phyloP scores from a whole-genome alignment of 2,113 vertebrate genomes.

The Nothocercus julius region DNA sequence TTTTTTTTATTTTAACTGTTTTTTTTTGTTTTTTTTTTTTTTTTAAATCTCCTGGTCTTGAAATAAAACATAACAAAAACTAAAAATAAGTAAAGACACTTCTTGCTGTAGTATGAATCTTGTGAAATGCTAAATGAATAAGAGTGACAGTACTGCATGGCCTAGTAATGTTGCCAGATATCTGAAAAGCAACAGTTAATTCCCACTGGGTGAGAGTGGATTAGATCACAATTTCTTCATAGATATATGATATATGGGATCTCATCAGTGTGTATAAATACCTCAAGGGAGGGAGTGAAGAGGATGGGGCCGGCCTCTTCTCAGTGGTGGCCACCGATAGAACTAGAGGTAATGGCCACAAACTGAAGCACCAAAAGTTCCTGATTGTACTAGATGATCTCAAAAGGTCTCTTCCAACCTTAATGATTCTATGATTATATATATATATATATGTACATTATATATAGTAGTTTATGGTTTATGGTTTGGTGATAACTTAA shows the following conservation, averaged over 20 bases:
- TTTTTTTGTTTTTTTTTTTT: no score
- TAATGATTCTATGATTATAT: no score
- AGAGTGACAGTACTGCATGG: fast-evolving
- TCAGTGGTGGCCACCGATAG: no score
- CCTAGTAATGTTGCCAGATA: neutral
- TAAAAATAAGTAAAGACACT: neutral
- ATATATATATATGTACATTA: neutral
- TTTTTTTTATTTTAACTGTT: no score
- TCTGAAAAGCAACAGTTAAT: neutral
- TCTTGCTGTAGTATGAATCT: neutral
- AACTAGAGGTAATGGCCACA: no score
- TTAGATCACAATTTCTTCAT: neutral
- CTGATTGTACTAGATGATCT: no score
- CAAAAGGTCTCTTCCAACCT: no score
- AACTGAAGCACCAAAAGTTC: no score
- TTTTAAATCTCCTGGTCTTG: neutral
- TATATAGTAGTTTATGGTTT: neutral
- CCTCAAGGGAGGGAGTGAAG: no score
- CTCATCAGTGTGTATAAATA: no score
- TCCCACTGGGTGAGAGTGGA: neutral
- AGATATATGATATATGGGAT: neutral
- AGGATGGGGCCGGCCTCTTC: no score
- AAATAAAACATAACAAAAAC: neutral
- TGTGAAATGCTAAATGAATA: neutral
- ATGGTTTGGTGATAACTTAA: neutral